Conservation (phyloP, 2,113 vertebrate species). For the Mastomys natalensis region DNA sequence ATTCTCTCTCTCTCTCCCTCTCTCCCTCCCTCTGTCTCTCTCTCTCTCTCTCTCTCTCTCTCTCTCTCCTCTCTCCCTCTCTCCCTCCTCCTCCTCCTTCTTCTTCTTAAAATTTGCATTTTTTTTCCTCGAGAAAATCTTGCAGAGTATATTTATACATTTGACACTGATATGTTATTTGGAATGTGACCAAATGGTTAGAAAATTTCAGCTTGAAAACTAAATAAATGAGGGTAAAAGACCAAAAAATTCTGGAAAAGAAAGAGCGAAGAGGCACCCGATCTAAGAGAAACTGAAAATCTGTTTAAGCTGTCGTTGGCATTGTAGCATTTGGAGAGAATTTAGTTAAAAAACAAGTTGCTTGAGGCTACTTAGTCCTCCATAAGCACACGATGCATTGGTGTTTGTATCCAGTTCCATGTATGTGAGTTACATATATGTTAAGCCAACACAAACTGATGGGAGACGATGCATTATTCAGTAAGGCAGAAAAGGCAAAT, state of each 20-base stretch:
- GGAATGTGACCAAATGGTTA: slow-evolving; percentile 11
- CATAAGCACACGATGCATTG: not conserved
- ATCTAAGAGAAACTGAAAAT: not conserved
- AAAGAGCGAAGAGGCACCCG: not conserved
- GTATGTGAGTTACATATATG: not conserved
- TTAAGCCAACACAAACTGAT: not conserved
- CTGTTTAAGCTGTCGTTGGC: not conserved
- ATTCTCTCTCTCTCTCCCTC: not conserved
- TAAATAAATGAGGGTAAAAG: slow-evolving; percentile 6
- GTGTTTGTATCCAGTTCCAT: not conserved
- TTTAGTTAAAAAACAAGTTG: not conserved
- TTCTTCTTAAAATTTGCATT: not conserved
- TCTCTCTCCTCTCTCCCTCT: fast-evolving
- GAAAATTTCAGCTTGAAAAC: slow-evolving; percentile 14
- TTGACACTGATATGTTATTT: not conserved
- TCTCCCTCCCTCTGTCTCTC: not conserved
- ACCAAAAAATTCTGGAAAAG: not conserved
- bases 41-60: fast-evolving
- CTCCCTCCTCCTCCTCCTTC: too few relatives aligned
- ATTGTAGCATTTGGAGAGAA: not conserved
- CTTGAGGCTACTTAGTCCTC: not conserved
- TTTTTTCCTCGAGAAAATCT: slow-evolving; percentile 46
- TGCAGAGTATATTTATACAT: slow-evolving; percentile 20
- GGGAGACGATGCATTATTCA: not conserved
- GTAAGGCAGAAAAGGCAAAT: not conserved